Evolutionary conservation across 2,888 invertebrate genomes (phyloP), one percentile per base, ranked within the genome.

Genomic region (Lithophane leautieri): DNA sequence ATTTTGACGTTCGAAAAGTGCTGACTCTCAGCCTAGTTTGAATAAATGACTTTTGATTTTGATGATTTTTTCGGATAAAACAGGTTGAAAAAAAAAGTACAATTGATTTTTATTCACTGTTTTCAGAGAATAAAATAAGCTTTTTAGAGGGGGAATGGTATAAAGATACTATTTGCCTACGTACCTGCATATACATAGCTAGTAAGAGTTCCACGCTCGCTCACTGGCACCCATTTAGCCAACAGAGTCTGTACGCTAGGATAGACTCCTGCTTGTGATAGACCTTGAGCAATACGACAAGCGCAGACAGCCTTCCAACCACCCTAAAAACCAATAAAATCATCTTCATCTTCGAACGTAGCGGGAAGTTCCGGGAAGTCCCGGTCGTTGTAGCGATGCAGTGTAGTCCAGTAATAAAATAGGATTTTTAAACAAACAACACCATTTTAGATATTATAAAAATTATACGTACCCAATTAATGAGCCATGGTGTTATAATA

Each of bases 231-330:
- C 98, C 98, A 98, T 89, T 97, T 97, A 0, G 98, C 97, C 69
- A 98, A 89, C 9, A 98, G 90, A 0, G 97, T 97, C 81, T 98
- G 98, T 0, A 97, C 91, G 40, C 97, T 97, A 0, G 98, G 98
- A 88, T 97, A 97, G 2, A 98, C 94, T 40, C 97, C 97, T 12
- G 98, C 97, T 94, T 98, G 98, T 0, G 97, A 94, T 16, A 98
- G 91, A 0, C 99, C 99, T 93, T 98, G 98, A 0, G 97, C 81
- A 0, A 98, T 96, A 70, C 99, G 97, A 72, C 97, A 97, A 0
- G 94, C 95, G 87, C 98, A 97, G 0, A 98, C 95, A 0, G 97
- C 93, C 68, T 93, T 95, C 97, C 97, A 97, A 63, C 96, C 95
- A 70, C 97, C 96, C 92, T 97, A 86, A 1, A 96, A 84, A n/a